Base-by-base conservation (phyloP, 1,140 invertebrate genomes). In the Cherax destructor region DNA sequence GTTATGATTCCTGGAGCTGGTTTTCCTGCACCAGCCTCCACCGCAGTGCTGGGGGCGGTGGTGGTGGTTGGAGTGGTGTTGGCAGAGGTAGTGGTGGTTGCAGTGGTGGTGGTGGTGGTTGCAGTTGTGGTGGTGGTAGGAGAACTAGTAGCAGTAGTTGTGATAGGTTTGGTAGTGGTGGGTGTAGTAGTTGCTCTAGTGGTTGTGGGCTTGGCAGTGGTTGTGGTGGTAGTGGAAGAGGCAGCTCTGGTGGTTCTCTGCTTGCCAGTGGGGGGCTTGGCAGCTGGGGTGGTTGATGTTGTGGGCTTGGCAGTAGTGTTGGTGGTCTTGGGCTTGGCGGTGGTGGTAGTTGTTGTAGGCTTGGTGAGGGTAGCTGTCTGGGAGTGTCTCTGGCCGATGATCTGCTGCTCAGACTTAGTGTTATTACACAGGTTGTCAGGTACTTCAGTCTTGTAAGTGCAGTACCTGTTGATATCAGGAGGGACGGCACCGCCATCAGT, bases 401-500 rank as follows among this genome's bases (percentile, higher is more conserved):
- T 88, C 78, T 81, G 78, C 21, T 88, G 78, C 4, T 6, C 21
- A 30, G 78, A 30, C 49, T 50, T 24, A 30, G 9, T n/a, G 87
- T 78, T 91, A 72, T 83, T 77, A 50, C 88, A 91, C 21, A 52
- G 18, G n/a, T 11, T 65, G 41, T 85, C 88, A 21, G 88, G 83
- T 6, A 91, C 88, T n/a, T 50, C 47, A 6, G 76, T 69, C 83
- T 85, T 91, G 76, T 76, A 91, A 13, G 83, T 90, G 56, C 88
- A 91, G 21, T 77, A 4, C 83, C 88, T 91, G 88, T 10, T 1
- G 81, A 13, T 41, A 2, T 41, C 30, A 47, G 61, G 30, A 81
- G 77, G 16, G 16, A 52, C 7, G 21, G 21, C n/a, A 52, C 61
- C n/a, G 41, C 18, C 30, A 41, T 24, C 18, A 79, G 41, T 16